These are phyloP conservation scores for Eurosta solidaginis DNA, from an alignment of 1,140 invertebrate genomes.

Conservation along the genomic window DNA sequence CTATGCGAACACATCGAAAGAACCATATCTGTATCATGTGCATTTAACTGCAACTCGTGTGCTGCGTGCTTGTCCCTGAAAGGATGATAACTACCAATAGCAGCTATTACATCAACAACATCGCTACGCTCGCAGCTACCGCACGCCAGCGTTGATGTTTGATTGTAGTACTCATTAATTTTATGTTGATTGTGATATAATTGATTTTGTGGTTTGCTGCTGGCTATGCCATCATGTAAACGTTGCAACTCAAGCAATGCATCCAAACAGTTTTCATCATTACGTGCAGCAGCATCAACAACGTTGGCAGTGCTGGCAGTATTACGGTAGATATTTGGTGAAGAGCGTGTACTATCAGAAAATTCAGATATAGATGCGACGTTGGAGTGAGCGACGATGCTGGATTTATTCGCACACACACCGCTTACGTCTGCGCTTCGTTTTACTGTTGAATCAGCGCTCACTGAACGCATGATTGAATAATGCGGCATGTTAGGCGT, in stretches of 20 bases:
- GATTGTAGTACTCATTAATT: background rate
- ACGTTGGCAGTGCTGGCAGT: too few relatives aligned
- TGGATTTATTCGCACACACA: slow-evolving; percentile 26
- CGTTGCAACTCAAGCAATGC: background rate
- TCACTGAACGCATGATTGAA: slow-evolving; percentile 62
- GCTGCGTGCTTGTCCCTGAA: slow-evolving; percentile 51
- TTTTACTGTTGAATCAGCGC: slow-evolving; percentile 60
- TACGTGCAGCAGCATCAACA: background rate
- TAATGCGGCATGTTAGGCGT: background rate
- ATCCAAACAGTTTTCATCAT: background rate
- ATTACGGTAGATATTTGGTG: slow-evolving; percentile 24
- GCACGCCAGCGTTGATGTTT: slow-evolving; percentile 3
- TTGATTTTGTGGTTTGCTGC: background rate
- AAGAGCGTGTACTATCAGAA: slow-evolving; percentile 30
- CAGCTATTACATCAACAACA: background rate
- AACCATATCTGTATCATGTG: background rate
- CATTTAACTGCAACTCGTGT: background rate
- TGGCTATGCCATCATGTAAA: too few relatives aligned
- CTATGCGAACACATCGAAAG: background rate
- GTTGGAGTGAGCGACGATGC: slow-evolving; percentile 33
- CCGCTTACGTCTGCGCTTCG: background rate
- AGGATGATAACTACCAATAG: slow-evolving; percentile 52
- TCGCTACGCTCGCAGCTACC: slow-evolving; percentile 16
- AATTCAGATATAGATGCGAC: slow-evolving; percentile 16
- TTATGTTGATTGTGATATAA: background rate